A percentile compares a stretch with the other conserved stretches of the same genome.
phyloP scores from a whole-genome alignment of 2,797 vertebrate genomes.

The Lagocephalus sceleratus region DNA sequence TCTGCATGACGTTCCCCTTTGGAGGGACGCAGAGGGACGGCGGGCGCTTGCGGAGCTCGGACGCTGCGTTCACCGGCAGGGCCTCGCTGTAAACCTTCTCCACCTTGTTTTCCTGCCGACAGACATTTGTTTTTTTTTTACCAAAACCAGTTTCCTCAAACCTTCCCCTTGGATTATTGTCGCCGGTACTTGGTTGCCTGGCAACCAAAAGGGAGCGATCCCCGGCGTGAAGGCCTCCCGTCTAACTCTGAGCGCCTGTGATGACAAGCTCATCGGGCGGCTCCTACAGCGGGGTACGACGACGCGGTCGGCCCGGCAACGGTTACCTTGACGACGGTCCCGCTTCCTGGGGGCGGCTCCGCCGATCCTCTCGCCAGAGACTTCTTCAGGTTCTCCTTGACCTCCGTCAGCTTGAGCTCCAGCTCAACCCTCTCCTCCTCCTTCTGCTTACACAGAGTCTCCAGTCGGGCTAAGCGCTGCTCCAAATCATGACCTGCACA shows the following conservation, averaged over 20 bases:
- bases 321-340: constrained; percentile 72
- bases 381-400: constrained; percentile 93
- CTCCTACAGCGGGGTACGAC: background rate
- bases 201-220: constrained; percentile 9
- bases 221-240: too few relatives aligned
- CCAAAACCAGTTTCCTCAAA: background rate
- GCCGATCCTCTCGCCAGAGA: constrained; percentile 88
- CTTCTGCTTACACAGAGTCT: constrained; percentile 85
- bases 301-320: background rate
- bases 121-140: too few relatives aligned
- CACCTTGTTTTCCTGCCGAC: constrained; percentile 49
- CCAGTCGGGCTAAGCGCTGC: constrained; percentile 79
- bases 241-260: background rate
- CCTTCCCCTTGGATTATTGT: background rate
- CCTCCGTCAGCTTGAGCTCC: constrained; percentile 87
- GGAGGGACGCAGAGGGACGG: constrained; percentile 83
- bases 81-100: constrained; percentile 75
- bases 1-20: constrained; percentile 90
- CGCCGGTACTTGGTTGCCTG: constrained; percentile 4
- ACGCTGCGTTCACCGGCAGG: constrained; percentile 86
- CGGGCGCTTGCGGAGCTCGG: constrained; percentile 87
- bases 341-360: constrained; percentile 78
- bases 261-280: too few relatives aligned
- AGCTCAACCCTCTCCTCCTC: constrained; percentile 89
- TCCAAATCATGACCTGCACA: constrained; percentile 72